These are phyloP conservation scores for Heliconius hewitsoni DNA, from an alignment of 1,140 invertebrate genomes.

Conservation along the genomic window DNA sequence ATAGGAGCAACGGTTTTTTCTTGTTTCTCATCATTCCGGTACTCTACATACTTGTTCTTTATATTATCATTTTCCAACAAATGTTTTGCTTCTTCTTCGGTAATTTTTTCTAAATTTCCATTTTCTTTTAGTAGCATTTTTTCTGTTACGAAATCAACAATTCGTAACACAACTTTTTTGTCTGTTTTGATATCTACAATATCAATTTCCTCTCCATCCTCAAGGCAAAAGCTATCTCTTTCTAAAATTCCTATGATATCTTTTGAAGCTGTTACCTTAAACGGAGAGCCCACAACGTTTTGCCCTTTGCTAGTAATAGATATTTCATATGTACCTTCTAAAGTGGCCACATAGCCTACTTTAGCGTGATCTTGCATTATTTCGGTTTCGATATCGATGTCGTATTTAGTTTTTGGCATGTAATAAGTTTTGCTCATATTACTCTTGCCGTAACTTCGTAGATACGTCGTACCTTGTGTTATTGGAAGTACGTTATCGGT, in stretches of 20 bases:
- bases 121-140: slow-evolving; percentile 81
- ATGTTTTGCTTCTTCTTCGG: slow-evolving; percentile 63
- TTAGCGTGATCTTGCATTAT: slow-evolving; percentile 61
- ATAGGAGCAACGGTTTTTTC: not conserved
- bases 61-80: slow-evolving; percentile 55
- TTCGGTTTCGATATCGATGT: slow-evolving; percentile 73
- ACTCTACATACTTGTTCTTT: slow-evolving; percentile 17
- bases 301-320: slow-evolving; percentile 76
- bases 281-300: slow-evolving; percentile 78
- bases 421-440: slow-evolving; percentile 76
- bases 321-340: slow-evolving; percentile 75
- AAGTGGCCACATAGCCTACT: slow-evolving; percentile 69
- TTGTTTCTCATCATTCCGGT: not conserved
- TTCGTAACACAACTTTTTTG: slow-evolving; percentile 76
- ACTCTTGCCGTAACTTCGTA: slow-evolving; percentile 70
- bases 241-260: slow-evolving; percentile 64
- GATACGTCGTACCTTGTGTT: slow-evolving; percentile 68
- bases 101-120: slow-evolving; percentile 77
- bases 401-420: slow-evolving; percentile 74
- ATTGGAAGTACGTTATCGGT: slow-evolving; percentile 70
- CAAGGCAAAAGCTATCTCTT: slow-evolving; percentile 65
- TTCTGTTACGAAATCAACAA: slow-evolving; percentile 81
- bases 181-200: slow-evolving; percentile 73
- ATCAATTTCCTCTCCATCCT: slow-evolving; percentile 77
- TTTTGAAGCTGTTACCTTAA: slow-evolving; percentile 68